Evolutionary conservation across 2,797 vertebrate species (phyloP).

Genomic region (Austrolebias charrua): DNA sequence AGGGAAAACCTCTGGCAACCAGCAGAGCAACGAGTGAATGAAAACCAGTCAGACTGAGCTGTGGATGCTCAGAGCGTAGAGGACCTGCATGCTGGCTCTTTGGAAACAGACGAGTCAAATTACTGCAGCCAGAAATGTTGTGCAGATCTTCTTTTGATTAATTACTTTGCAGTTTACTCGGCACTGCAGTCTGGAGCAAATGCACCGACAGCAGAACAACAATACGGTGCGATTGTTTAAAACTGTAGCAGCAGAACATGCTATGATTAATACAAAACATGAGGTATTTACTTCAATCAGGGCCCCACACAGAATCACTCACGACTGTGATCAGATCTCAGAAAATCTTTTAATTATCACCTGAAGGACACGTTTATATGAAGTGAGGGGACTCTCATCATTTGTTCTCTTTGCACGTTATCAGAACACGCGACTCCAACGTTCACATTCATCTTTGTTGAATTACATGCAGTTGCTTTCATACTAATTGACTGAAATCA

Average conservation of each 20-base stretch:
- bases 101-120: conserved; percentile 13
- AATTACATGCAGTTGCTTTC: no score
- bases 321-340: not conserved
- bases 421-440: no score
- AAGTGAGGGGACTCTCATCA: no score
- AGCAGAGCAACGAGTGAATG: not conserved
- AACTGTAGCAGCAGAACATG: not conserved
- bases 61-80: not conserved
- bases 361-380: no score
- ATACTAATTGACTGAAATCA: no score
- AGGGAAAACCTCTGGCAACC: conserved; percentile 5
- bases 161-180: not conserved
- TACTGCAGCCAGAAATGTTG: not conserved
- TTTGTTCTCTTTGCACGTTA: no score
- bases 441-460: no score
- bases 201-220: not conserved
- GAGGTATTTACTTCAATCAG: not conserved
- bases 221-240: not conserved
- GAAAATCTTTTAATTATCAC: no score
- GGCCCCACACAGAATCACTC: not conserved
- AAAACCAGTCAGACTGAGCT: not conserved
- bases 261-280: no score
- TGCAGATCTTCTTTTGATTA: conserved; percentile 1
- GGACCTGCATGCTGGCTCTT: not conserved
- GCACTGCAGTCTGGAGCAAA: not conserved